Conservation (phyloP, 2,113 vertebrate species). For the Felis catus region F.catus_Fca126_mat1.0 CM031411.1:107021501-107022000, state of each 20-base stretch:
- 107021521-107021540: no score
- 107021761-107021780: neutral
- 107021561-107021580: no score
- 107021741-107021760: neutral
- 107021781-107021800: neutral
- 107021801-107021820: neutral
- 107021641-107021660: no score
- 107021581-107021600: no score
- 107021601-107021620: no score
- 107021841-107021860: neutral
- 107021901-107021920: neutral
- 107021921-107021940: neutral
- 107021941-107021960: neutral
- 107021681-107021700: neutral
- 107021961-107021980: neutral
- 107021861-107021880: neutral
- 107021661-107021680: neutral
- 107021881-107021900: neutral
- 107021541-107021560: no score
- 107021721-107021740: neutral
- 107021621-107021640: no score
- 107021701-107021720: neutral
- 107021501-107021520: no score
- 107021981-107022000: conserved; percentile 27
- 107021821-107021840: neutral